A percentile compares a stretch with the other conserved stretches of the same genome.
Conservation (phyloP, 2,797 vertebrate species). For the Ptychobarbus kaznakovi region DNA sequence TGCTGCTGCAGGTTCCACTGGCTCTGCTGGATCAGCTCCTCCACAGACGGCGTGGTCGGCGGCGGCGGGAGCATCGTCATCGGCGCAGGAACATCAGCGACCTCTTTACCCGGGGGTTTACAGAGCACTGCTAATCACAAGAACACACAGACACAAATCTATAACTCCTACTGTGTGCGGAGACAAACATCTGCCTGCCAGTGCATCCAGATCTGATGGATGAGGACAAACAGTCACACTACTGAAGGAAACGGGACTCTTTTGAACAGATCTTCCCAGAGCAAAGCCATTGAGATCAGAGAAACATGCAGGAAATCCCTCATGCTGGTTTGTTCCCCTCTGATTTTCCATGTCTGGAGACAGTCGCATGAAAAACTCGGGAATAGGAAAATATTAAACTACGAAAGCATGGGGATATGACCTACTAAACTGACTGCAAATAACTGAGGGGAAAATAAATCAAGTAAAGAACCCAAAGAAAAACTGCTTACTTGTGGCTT, state of each 20-base stretch:
- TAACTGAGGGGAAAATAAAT: background rate
- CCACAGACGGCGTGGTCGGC: slow-evolving; percentile 78
- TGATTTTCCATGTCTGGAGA: slow-evolving; percentile 22
- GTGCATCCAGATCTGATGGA: background rate
- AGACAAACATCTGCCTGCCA: background rate
- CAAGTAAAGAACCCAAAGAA: slow-evolving; percentile 17
- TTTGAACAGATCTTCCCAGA: slow-evolving; percentile 44
- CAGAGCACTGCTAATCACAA: slow-evolving; percentile 82
- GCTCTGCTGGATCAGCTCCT: slow-evolving; percentile 97
- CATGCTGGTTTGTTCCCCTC: slow-evolving; percentile 46
- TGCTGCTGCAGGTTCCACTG: slow-evolving; percentile 98
- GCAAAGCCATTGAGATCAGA: slow-evolving; percentile 48
- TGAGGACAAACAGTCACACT: slow-evolving; percentile 1
- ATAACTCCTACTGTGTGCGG: background rate
- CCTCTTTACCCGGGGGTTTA: slow-evolving; percentile 86
- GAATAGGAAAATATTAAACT: background rate
- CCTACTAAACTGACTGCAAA: background rate
- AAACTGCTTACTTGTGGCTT: background rate
- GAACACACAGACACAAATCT: background rate
- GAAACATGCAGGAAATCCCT: slow-evolving; percentile 36
- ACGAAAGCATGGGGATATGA: slow-evolving; percentile 1
- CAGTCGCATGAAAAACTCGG: slow-evolving; percentile 16
- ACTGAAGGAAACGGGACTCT: slow-evolving; percentile 17
- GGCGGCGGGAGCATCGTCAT: slow-evolving; percentile 80
- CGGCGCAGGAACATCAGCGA: slow-evolving; percentile 76